Evolutionary conservation across 2,888 invertebrate genomes (phyloP), one percentile per base, ranked within the genome.

Genomic region (Theretra japonica): DNA sequence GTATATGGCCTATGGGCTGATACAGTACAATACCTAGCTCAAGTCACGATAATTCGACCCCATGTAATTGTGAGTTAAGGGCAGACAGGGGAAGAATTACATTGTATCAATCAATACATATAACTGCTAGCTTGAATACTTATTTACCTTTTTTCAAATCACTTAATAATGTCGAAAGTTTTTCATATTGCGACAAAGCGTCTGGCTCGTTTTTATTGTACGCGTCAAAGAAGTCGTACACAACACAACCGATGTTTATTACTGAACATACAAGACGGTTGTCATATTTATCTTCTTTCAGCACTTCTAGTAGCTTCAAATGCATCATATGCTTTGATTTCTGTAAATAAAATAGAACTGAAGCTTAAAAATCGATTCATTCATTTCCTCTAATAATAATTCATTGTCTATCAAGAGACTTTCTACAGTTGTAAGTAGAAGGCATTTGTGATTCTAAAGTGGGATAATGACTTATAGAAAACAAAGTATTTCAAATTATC

Each of bases 321-420:
- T 92, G 90, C 88, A 94, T 90, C 87, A 90, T 87, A 75, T 91
- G 90, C 76, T 89, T 91, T 1, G 89, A 86, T 87, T 90, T 92
- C 94, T 94, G 84, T 71, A 86, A 83, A 21, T 68, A 19, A 28
- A 69, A 56, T 23, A 23, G 23, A 4, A 23, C 7, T 30, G 28
- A 2, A 5, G n/a, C 6, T 53, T 6, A n/a, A 6, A n/a, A 53
- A 53, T n/a, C 1, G 2, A 11, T 4, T 28, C 28, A n/a, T n/a
- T n/a, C n/a, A n/a, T n/a, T n/a, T n/a, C n/a, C n/a, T n/a, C n/a
- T n/a, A n/a, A n/a, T n/a, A n/a, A n/a, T n/a, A n/a, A n/a, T n/a
- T n/a, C n/a, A n/a, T n/a, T n/a, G n/a, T n/a, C n/a, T n/a, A n/a
- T n/a, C n/a, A n/a, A n/a, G n/a, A n/a, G n/a, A n/a, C n/a, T n/a